Conservation (phyloP, 2,888 invertebrate genomes). For the Ichneumoninae sp. region DNA sequence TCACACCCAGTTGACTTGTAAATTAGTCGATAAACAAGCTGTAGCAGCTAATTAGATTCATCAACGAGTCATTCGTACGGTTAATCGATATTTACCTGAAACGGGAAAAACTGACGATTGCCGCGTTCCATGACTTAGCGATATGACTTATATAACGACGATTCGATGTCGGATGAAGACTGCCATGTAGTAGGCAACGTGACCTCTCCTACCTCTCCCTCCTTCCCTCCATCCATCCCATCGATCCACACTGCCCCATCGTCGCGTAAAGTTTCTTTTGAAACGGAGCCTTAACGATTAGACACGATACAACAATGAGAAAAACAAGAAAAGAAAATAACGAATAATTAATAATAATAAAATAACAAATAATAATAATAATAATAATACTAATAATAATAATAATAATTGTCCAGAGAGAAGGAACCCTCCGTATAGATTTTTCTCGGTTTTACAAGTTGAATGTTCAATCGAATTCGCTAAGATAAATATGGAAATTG, state of each 20-base stretch:
- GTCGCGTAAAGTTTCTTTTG: slow-evolving; percentile 66
- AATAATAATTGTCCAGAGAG: slow-evolving; percentile 59
- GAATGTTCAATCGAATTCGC: slow-evolving; percentile 48
- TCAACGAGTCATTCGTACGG: slow-evolving; percentile 27
- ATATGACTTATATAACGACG: slow-evolving; percentile 29
- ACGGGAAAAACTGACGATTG: slow-evolving; percentile 23
- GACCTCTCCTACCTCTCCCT: slow-evolving; percentile 26
- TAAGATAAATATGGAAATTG: slow-evolving; percentile 28
- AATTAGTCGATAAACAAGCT: slow-evolving; percentile 13
- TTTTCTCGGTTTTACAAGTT: slow-evolving; percentile 54
- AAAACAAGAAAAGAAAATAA: slow-evolving; percentile 16
- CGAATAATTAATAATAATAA: slow-evolving; percentile 50
- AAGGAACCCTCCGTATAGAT: slow-evolving; percentile 54
- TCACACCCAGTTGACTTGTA: slow-evolving; percentile 4
- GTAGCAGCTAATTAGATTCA: slow-evolving; percentile 17
- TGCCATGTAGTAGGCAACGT: slow-evolving; percentile 64
- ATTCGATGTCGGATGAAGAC: slow-evolving; percentile 64
- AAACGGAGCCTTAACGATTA: slow-evolving; percentile 64
- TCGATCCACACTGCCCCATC: slow-evolving; percentile 27
- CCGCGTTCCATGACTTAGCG: slow-evolving; percentile 25
- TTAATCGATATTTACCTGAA: slow-evolving; percentile 37
- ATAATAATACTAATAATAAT: slow-evolving; percentile 38
- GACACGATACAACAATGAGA: slow-evolving; percentile 44
- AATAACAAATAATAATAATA: slow-evolving; percentile 27
- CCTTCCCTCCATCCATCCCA: slow-evolving; percentile 2